Base-by-base conservation (phyloP, 2,797 vertebrate genomes). In the Ataeniobius toweri region DNA sequence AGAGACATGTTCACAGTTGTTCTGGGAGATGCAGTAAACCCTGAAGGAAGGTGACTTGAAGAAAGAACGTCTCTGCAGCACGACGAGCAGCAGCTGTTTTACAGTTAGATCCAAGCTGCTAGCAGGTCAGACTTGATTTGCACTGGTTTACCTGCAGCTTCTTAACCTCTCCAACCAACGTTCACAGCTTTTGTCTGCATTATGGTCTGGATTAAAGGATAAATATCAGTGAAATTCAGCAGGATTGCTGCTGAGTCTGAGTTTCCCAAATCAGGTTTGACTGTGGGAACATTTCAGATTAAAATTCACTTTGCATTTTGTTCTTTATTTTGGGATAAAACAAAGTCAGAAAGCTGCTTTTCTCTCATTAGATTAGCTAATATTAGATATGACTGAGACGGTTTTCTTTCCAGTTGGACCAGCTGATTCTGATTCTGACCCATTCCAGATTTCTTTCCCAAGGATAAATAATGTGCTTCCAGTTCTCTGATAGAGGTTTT, bases 1-100 rank as follows among this genome's bases (percentile, higher is more conserved):
- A 8, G 55, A 9, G 67, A 68, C 41, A 48, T 28, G 73, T 26
- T 16, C 58, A 56, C 10, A 80, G 61, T 75, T 39, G 3, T 71
- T 73, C 18, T 58, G 74, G 50, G 70, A 75, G 80, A 72, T 0
- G 1, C 1, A 77, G 59, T 68, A 12, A 74, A 73, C 55, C 18
- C 39, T 26, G 68, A 74, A 56, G 53, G 18, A 50, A 58, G 5
- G n/a, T 63, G 22, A 71, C 41, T 79, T 0, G 1, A 9, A 18
- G 9, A 24, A 67, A 53, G 71, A 68, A 24, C 46, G 14, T 2
- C 70, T 10, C 46, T 74, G 44, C 44, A 79, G 36, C 14, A 55
- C 10, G 12, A 24, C 55, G 6, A 56, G 55, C 55, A 12, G 20
- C 63, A 2, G 18, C 63, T 41, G 31, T 65, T 65, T 55, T 20